Percentiles rank a stretch among this genome's conserved stretches.
phyloP scores from a whole-genome alignment of 2,888 invertebrate species.

The Platycnemis pennipes region DNA sequence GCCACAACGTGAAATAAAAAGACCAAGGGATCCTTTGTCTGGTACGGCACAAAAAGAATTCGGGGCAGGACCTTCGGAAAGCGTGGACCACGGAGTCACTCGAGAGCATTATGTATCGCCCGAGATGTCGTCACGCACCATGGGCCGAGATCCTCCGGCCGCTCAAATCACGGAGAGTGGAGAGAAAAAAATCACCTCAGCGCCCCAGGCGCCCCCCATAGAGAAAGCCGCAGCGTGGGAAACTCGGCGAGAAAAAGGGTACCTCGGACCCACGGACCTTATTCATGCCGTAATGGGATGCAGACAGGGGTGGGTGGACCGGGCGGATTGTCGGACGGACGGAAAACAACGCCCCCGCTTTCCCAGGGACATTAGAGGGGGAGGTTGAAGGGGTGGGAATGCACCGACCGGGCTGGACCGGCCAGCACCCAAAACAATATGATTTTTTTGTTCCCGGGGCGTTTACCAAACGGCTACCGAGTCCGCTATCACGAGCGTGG shows the following conservation, averaged over 20 bases:
- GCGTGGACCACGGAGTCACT: background rate
- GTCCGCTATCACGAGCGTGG: background rate
- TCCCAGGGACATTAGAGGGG: background rate
- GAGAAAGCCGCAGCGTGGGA: background rate
- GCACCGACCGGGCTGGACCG: background rate
- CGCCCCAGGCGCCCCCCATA: background rate
- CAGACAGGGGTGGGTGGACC: background rate
- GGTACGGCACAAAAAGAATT: background rate
- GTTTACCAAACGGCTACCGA: background rate
- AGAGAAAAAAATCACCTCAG: background rate
- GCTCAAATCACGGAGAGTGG: slow-evolving; percentile 1
- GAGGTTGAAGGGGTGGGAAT: background rate
- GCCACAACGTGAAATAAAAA: background rate
- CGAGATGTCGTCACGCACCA: slow-evolving; percentile 25
- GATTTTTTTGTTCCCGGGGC: background rate
- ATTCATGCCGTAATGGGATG: slow-evolving; percentile 23
- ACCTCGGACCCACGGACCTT: background rate
- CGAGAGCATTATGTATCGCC: background rate
- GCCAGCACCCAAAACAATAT: background rate
- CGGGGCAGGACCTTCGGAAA: background rate
- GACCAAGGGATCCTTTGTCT: background rate
- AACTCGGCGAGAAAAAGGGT: background rate
- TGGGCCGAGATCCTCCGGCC: background rate
- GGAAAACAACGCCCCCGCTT: background rate
- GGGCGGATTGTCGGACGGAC: background rate